phyloP scores from a whole-genome alignment of 2,888 invertebrate genomes.

The Clostera curtula region DNA sequence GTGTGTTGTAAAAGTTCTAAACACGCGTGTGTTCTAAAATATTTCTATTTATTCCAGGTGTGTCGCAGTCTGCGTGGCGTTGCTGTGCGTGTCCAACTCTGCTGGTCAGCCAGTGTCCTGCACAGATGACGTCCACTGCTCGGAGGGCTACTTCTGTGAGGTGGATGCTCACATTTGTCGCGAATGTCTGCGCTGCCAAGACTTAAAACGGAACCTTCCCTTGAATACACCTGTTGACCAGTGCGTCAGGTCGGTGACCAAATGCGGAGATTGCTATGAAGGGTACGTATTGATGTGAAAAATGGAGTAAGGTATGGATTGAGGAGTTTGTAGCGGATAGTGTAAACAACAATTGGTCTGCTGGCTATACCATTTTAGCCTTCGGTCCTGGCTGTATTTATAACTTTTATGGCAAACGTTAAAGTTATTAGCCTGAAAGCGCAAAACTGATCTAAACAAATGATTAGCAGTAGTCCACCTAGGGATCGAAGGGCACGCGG shows the following conservation, averaged over 20 bases:
- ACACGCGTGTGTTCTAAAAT: slow-evolving; percentile 4
- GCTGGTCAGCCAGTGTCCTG: slow-evolving; percentile 27
- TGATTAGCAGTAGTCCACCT: too few species aligned
- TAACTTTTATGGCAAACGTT: too few species aligned
- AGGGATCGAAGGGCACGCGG: too few species aligned
- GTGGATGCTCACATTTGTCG: slow-evolving; percentile 25
- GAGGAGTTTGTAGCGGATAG: too few species aligned
- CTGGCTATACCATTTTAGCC: too few species aligned
- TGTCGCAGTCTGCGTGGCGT: slow-evolving; percentile 6
- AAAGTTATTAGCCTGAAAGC: too few species aligned
- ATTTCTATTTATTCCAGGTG: slow-evolving; percentile 15
- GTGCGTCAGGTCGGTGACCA: slow-evolving; percentile 40
- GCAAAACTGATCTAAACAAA: too few species aligned
- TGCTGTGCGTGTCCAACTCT: slow-evolving; percentile 8
- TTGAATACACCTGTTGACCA: slow-evolving; percentile 2
- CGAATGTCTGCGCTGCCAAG: slow-evolving; percentile 40
- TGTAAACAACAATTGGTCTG: too few species aligned
- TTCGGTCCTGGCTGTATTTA: too few species aligned
- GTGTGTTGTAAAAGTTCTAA: too few species aligned
- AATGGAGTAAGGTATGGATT: too few species aligned
- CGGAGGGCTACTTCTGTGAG: slow-evolving; percentile 36
- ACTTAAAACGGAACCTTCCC: slow-evolving; percentile 37
- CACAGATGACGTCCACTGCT: slow-evolving; percentile 30
- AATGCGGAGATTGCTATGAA: slow-evolving; percentile 45
- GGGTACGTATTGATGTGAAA: slow-evolving; percentile 30